Percentiles rank a stretch among this genome's conserved stretches.
Evolutionary conservation across 1,140 invertebrate species (phyloP).

Genomic region (Pinna nobilis): DNA sequence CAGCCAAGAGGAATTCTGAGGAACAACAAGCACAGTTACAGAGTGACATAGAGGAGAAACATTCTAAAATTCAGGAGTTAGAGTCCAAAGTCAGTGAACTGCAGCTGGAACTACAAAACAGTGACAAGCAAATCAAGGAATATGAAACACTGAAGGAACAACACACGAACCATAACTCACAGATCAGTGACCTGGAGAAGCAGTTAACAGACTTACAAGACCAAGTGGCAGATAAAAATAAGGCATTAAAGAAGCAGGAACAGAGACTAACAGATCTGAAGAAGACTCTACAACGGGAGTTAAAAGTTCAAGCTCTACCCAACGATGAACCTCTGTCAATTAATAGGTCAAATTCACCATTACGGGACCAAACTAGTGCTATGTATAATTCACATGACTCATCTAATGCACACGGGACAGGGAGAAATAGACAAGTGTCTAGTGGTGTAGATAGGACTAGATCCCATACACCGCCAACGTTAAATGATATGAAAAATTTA

Average conservation of each 20-base stretch:
- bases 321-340: constrained; percentile 66
- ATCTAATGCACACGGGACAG: neutral
- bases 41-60: constrained; percentile 71
- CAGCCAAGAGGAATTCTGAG: constrained; percentile 76
- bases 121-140: constrained; percentile 12
- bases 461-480: neutral
- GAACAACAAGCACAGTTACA: constrained; percentile 75
- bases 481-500: neutral
- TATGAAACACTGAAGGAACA: constrained; percentile 16
- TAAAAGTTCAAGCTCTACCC: constrained; percentile 78
- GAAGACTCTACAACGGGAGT: constrained; percentile 90
- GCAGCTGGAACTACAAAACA: neutral
- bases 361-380: constrained; percentile 6
- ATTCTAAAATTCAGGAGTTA: constrained; percentile 31
- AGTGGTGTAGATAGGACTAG: neutral
- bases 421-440: neutral
- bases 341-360: constrained; percentile 27
- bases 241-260: constrained; percentile 90
- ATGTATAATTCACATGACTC: neutral
- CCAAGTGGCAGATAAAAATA: constrained; percentile 87
- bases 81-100: constrained; percentile 13
- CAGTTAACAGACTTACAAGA: constrained; percentile 81
- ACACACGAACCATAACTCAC: constrained; percentile 1
- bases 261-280: constrained; percentile 91
- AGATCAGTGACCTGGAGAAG: constrained; percentile 73